Evolutionary conservation across 1,140 invertebrate genomes (phyloP), one percentile per base, ranked within the genome.

Genomic region (Conopomorpha cramerella): DNA sequence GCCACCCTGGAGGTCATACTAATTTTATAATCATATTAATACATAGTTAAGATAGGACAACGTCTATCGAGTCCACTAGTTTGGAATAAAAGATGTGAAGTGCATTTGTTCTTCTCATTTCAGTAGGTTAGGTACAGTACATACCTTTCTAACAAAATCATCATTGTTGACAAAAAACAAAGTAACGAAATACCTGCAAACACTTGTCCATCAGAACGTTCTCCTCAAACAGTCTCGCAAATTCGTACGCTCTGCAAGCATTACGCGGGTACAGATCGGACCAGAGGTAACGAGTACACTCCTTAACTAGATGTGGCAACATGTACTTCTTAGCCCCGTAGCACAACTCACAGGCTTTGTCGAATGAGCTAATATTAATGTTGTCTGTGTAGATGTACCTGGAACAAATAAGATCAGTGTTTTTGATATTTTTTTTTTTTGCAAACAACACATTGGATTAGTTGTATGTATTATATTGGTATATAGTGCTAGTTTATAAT

Each of bases 291-390:
- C 85, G 82, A 0, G 88, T 91, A 54, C 91, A 93, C 49, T 89
- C 82, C 39, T 90, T 85, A 0, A 92, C 87, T 3, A 93, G 74
- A 62, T 86, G 82, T 1, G 90, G 90, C 12, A 93, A 55, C 87
- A 93, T 90, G 50, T 93, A 93, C 50, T 93, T 93, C 51, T 93
- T 93, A 8, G 90, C 90, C 36, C 88, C 90, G 65, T 92, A 92
- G 59, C 89, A 93, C 8, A 93, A 67, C 46, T 93, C 89, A 67
- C 89, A 92, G 0, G 89, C 90, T 52, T 91, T 84, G 47, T 92
- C 89, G 58, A 91, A 91, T 4, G 88, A 89, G 33, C 81, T 82
- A 7, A 93, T 81, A 41, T 86, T 85, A 27, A 92, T 87, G 45
- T 86, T 81, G 49, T 92, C 90, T 7, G 87, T 89, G 53, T 93